Base-by-base conservation (phyloP, 2,797 vertebrate species). In the Salmo trutta region DNA sequence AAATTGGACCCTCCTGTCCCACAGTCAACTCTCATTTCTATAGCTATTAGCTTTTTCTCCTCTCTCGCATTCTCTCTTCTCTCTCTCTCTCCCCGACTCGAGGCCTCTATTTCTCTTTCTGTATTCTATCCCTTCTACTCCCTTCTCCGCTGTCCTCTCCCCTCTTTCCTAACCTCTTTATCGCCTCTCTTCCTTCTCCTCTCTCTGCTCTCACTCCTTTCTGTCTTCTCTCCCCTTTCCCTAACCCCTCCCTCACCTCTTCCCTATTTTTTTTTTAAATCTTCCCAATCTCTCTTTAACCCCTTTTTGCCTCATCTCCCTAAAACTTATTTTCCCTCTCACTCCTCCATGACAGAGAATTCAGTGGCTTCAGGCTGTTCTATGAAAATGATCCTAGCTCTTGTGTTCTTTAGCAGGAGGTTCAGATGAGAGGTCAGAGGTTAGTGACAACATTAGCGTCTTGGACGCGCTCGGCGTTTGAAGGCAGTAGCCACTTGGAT, bases 311-410 rank as follows among this genome's bases (percentile, higher is more conserved):
- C 41, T 52, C 74, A 19, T 72, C 3, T 1, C 52, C 78, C 62
- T 65, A 69, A 36, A 29, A 27, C 1, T 59, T 21, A 53, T 69
- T 54, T 17, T 51, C 36, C 5, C 56, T 56, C 78, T 64, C 79
- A 67, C 41, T 75, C 77, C 67, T 79, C 71, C 73, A 19, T 59
- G 54, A 59, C 17, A 59, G 2, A n/a, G 16, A 19, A 21, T 59
- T 19, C 54, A n/a, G 17, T 19, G 54, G 54, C 54, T n/a, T n/a
- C 54, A 59, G 54, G 54, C 54, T 59, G 16, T 5, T 19, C 54
- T 21, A 19, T 21, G 54, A 59, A 59, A 21, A 19, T 6, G 2
- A 59, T 19, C 54, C 17, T 59, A 19, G 54, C 5, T 5, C 54
- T 19, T 19, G 54, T 19, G 19, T 59, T 59, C n/a, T 7, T n/a